phyloP scores from a whole-genome alignment of 2,797 vertebrate genomes.

The Peromyscus eremicus region DNA sequence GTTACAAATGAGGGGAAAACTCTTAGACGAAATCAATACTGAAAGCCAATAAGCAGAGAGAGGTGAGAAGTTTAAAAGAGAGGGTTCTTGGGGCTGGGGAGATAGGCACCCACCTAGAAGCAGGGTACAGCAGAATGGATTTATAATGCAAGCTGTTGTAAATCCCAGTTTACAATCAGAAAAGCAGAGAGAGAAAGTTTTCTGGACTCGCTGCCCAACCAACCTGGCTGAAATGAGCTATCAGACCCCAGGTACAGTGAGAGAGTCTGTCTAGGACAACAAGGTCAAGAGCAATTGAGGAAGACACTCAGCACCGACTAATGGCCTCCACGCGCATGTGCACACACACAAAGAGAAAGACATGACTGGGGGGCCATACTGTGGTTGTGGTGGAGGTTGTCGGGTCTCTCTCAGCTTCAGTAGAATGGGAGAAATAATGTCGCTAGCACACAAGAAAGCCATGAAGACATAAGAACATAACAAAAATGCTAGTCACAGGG shows the following conservation, averaged over 20 bases:
- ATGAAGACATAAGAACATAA: neutral
- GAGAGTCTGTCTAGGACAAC: neutral
- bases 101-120: no score
- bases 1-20: neutral
- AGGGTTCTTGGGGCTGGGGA: neutral
- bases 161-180: neutral
- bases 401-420: slow-evolving; percentile 22
- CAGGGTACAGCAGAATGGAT: neutral
- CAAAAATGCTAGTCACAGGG: neutral
- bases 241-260: neutral
- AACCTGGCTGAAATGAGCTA: no score
- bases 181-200: neutral
- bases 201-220: neutral
- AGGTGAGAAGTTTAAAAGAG: neutral
- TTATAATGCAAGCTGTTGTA: neutral
- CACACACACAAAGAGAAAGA: neutral
- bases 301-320: neutral
- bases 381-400: neutral
- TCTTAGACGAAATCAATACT: neutral
- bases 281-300: neutral
- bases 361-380: neutral
- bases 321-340: neutral
- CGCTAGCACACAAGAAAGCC: neutral
- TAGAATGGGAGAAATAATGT: neutral
- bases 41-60: neutral